Conservation (phyloP, 2,888 invertebrate genomes). For the Habroteleia sp. region DNA sequence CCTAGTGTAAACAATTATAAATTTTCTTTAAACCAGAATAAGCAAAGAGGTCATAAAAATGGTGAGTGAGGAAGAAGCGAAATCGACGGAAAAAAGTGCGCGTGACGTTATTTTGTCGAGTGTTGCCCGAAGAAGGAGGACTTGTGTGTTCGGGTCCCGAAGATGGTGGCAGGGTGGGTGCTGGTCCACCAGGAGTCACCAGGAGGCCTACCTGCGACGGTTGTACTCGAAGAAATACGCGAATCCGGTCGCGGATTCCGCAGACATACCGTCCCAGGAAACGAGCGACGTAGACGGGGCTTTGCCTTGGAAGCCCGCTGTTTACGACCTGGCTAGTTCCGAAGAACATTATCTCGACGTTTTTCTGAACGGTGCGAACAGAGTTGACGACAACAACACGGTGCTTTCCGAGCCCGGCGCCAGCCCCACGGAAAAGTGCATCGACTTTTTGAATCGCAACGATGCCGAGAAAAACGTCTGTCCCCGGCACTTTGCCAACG, state of each 20-base stretch:
- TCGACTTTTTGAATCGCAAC: constrained; percentile 74
- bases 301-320: constrained; percentile 64
- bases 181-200: constrained; percentile 79
- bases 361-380: constrained; percentile 73
- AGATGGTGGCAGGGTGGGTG: constrained; percentile 80
- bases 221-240: constrained; percentile 76
- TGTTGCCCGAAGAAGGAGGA: constrained; percentile 75
- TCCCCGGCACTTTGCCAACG: constrained; percentile 40
- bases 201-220: constrained; percentile 78
- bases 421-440: constrained; percentile 79
- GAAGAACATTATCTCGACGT: constrained; percentile 77
- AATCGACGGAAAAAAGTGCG: constrained; percentile 62
- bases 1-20: too few relatives aligned
- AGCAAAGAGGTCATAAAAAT: too few relatives aligned
- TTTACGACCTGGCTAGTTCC: constrained; percentile 71
- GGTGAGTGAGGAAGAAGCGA: constrained; percentile 59
- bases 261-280: constrained; percentile 32
- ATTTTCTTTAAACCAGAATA: too few relatives aligned
- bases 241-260: constrained; percentile 51
- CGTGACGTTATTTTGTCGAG: constrained; percentile 73
- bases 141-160: constrained; percentile 76
- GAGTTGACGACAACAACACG: constrained; percentile 68
- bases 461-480: constrained; percentile 53
- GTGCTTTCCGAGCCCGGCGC: constrained; percentile 73
- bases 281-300: constrained; percentile 44